Base-by-base conservation (phyloP, 2,113 vertebrate species). In the Sinocyclocheilus grahami region DNA sequence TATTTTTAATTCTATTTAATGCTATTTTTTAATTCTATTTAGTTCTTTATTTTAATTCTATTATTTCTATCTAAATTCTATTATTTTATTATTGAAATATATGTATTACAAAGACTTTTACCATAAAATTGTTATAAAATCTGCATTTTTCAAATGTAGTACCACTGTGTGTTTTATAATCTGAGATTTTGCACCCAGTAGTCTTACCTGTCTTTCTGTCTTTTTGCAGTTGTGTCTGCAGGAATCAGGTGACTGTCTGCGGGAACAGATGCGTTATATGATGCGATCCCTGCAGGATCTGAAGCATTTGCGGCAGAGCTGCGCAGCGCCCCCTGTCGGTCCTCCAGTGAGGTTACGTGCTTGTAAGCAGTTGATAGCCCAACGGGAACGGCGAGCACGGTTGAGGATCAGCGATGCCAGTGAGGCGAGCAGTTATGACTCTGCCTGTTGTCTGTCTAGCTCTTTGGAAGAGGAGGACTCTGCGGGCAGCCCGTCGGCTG, bases 351-450 rank as follows among this genome's bases (percentile, higher is more conserved):
- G 86, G 3, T 39, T 82, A 12, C 79, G 86, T 13, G 80, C 88
- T 33, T 89, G 88, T 81, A 89, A 93, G 83, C 92, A 92, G 80
- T 92, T 87, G 90, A 90, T 83, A 75, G 62, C 92, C 92, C 92
- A 92, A 90, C 91, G 93, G 42, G 95, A 95, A 85, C 90, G 90
- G 2, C 93, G 92, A 46, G 58, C 90, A 0, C 90, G 93, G 1
- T 92, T 94, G 18, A 90, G 91, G 74, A 91, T 82, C n/a, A n/a
- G n/a, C n/a, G n/a, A n/a, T 1, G 91, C 93, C 89, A 96, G 96
- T 0, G 97, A 97, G 22, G 94, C 95, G 33, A 96, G 93, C 91
- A 93, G 95, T 0, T 95, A 95, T 2, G 95, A 99, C 92, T 97
- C 97, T 0, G 94, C 96, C 84, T 97, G 96, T 92, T 97, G 96